Evolutionary conservation across 2,797 vertebrate species (phyloP), one percentile per base, ranked within the genome.

Genomic region (Alcedo atthis): DNA sequence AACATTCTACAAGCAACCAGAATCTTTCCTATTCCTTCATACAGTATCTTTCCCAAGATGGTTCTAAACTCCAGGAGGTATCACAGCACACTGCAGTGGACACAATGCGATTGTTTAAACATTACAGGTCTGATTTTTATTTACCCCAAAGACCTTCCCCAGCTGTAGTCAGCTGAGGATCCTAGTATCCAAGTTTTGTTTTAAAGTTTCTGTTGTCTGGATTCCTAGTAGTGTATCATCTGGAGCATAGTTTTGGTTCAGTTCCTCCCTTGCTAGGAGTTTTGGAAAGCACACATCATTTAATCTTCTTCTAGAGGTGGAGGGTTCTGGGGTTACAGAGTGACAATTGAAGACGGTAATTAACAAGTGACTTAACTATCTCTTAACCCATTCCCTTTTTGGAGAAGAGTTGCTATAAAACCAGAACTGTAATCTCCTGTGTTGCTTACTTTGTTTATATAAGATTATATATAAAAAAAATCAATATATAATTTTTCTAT

Each of bases 401-500:
- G 80, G 85, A 92, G 91, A 87, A 87, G 53, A 94, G 49, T 32
- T 19, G 51, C 81, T 87, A 26, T 88, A 85, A 88, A 88, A 87
- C 46, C 73, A 90, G 74, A 93, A 90, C 85, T 87, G 92, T 90
- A 90, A 95, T 97, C 78, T 85, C 92, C 59, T 46, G 49, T 83
- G 85, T 80, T 91, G 88, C 96, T 97, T 97, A 83, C 95, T 96
- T 88, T 92, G 85, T 96, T 97, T 95, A 89, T 78, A 28, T 70
- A 87, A 77, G 86, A 95, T 95, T 93, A 91, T 92, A 93, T 91
- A 87, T 89, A 95, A 94, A 90, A 97, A 90, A 97, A 96, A 96
- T 93, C 63, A 58, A 96, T 97, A 92, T 85, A 86, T 91, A 92
- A 87, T 96, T 96, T 97, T 97, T 97, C 86, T 94, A 92, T 97